phyloP scores from a whole-genome alignment of 2,113 vertebrate genomes.

The Furnarius figulus region DNA sequence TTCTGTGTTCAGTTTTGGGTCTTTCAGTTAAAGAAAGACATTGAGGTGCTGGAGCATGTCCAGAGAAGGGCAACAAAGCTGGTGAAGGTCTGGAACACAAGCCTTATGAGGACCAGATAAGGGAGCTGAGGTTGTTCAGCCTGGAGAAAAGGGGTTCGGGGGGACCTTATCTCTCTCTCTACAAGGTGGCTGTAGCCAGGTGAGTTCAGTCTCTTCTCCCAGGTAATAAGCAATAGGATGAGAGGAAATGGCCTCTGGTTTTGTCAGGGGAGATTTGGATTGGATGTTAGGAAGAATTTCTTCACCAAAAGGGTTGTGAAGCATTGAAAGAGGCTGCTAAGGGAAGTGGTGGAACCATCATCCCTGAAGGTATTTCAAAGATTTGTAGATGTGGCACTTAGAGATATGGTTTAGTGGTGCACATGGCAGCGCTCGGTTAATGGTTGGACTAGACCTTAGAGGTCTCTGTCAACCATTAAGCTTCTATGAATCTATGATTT shows the following conservation, averaged over 20 bases:
- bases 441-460: neutral
- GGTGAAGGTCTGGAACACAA: neutral
- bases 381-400: neutral
- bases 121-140: neutral
- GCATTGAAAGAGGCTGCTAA: neutral
- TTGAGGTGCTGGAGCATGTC: neutral
- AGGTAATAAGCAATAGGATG: neutral
- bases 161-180: too few species aligned
- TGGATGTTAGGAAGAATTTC: neutral
- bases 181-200: too few species aligned
- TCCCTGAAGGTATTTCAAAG: neutral
- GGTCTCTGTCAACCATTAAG: neutral
- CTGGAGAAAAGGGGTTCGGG: neutral
- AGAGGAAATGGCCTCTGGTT: neutral
- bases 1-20: neutral
- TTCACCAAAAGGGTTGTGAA: neutral
- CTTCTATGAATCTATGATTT: neutral
- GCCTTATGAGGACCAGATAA: neutral
- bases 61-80: neutral
- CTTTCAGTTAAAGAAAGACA: neutral
- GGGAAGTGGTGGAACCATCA: neutral
- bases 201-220: accelerated
- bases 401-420: neutral
- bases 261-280: neutral
- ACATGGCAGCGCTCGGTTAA: neutral